phyloP scores from a whole-genome alignment of 2,113 vertebrate species.

The Brachypodius melanocephalos region DNA sequence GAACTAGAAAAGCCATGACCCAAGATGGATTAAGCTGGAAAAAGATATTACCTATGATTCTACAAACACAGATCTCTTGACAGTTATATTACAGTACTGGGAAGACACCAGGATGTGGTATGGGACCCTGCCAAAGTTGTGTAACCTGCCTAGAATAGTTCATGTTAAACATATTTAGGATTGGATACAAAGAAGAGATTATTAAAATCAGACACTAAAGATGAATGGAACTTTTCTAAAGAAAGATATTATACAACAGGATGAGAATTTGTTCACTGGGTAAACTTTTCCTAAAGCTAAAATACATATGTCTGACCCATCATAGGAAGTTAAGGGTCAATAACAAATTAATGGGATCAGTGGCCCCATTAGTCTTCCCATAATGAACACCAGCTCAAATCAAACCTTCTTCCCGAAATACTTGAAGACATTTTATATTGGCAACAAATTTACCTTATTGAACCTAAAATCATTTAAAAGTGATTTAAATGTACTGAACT shows the following conservation, averaged over 20 bases:
- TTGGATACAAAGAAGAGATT: not conserved
- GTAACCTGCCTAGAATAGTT: not conserved
- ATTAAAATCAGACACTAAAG: not conserved
- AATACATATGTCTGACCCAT: not conserved
- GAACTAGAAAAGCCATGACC: not conserved
- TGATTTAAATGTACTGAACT: slow-evolving; percentile 52
- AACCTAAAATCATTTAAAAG: slow-evolving; percentile 50
- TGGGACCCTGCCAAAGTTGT: not conserved
- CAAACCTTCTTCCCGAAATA: slow-evolving; percentile 12
- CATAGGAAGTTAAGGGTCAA: slow-evolving; percentile 54
- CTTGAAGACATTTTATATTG: slow-evolving; percentile 40
- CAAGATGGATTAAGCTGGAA: not conserved
- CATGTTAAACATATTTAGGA: not conserved
- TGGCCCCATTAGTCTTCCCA: slow-evolving; percentile 63
- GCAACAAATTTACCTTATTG: slow-evolving; percentile 47
- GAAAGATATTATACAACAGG: not conserved
- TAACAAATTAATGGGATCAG: slow-evolving; percentile 64
- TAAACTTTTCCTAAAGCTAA: slow-evolving; percentile 29
- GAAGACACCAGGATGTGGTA: not conserved
- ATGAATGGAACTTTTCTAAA: slow-evolving; percentile 8
- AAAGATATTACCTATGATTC: not conserved
- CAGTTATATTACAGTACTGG: not conserved
- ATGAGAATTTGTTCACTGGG: not conserved
- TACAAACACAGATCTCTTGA: not conserved
- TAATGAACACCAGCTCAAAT: slow-evolving; percentile 31